These are phyloP conservation scores for Megamerina dolium DNA, from an alignment of 2,888 invertebrate genomes.

Conservation along the genomic window DNA sequence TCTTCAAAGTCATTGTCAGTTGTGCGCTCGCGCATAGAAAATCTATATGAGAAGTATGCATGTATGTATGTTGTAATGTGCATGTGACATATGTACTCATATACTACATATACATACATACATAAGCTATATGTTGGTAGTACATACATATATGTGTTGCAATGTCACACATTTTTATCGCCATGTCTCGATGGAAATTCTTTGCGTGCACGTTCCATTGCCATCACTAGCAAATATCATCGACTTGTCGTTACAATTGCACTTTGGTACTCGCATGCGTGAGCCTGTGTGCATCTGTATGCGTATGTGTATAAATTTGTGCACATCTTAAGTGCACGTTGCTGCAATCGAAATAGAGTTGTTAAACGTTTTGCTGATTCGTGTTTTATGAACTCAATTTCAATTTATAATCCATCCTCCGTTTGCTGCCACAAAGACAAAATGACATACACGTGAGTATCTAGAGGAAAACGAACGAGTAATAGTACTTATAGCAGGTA, in stretches of 20 bases:
- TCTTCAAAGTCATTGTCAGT: too few relatives aligned
- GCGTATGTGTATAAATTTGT: not conserved
- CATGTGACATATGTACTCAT: too few relatives aligned
- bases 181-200: conserved; percentile 43
- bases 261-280: not conserved
- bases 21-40: too few relatives aligned
- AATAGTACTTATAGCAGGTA: not conserved
- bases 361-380: conserved; percentile 45
- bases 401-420: conserved; percentile 44
- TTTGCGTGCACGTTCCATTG: conserved; percentile 33
- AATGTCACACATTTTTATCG: conserved; percentile 47
- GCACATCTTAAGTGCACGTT: too few relatives aligned
- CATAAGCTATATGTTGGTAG: too few relatives aligned
- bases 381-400: conserved; percentile 47
- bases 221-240: too few relatives aligned
- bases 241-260: too few relatives aligned
- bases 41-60: too few relatives aligned
- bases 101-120: too few relatives aligned
- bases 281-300: not conserved
- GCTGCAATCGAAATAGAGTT: conserved; percentile 39
- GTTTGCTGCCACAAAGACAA: conserved; percentile 19
- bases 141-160: too few relatives aligned
- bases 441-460: too few relatives aligned
- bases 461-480: not conserved
- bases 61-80: too few relatives aligned